Percentiles rank a stretch among this genome's conserved stretches.
Conservation (phyloP, 1,140 invertebrate genomes). For the Bombus picipes region DNA sequence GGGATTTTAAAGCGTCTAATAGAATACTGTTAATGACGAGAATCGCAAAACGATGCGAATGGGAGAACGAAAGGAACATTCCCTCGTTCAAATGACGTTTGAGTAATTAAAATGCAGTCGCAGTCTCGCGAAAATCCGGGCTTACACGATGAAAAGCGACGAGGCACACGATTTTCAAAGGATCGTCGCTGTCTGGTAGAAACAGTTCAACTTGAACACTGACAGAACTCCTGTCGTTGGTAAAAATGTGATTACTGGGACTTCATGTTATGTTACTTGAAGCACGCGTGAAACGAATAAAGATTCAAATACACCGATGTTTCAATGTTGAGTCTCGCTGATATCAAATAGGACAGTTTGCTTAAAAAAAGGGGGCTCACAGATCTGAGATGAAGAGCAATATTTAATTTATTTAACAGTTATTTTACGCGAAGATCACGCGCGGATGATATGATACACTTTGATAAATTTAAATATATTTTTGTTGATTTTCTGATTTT, state of each 20-base stretch:
- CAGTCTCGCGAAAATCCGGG: not conserved
- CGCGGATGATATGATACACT: too few relatives aligned
- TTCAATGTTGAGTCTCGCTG: too few relatives aligned
- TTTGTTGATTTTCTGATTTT: not conserved
- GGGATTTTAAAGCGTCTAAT: constrained; percentile 8
- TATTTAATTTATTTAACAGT: too few relatives aligned
- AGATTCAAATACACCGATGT: not conserved
- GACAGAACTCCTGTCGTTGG: not conserved
- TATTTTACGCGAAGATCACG: too few relatives aligned
- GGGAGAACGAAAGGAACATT: not conserved
- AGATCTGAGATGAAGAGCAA: too few relatives aligned
- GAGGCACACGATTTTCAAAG: constrained; percentile 19
- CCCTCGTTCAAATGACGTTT: constrained; percentile 33
- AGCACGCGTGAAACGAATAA: not conserved
- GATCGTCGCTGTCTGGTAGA: not conserved
- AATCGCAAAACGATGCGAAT: constrained; percentile 3
- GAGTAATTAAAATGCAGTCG: constrained; percentile 58
- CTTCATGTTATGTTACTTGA: too few relatives aligned
- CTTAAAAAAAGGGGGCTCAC: too few relatives aligned
- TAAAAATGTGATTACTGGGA: not conserved
- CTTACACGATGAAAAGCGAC: not conserved
- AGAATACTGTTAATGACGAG: constrained; percentile 25
- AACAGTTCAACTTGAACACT: not conserved
- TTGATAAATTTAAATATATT: too few relatives aligned
- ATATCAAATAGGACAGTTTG: too few relatives aligned